Conservation (phyloP, 1,140 invertebrate genomes). For the Bradysia coprophila region DNA sequence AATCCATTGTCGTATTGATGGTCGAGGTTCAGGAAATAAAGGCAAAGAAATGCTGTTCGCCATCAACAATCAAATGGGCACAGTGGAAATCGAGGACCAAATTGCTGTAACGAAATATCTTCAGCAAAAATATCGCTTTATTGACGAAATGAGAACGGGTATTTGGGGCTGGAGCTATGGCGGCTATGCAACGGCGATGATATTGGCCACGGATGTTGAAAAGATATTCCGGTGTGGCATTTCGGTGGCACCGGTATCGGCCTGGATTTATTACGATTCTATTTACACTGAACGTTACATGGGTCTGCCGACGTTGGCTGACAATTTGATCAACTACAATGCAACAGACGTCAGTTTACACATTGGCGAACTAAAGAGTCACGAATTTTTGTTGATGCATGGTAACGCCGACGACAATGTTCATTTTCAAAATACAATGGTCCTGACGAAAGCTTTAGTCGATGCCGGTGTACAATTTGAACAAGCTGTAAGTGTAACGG, state of each 20-base stretch:
- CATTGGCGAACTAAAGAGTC: conserved; percentile 39
- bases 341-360: conserved; percentile 54
- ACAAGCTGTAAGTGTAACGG: conserved; percentile 50
- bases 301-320: conserved; percentile 53
- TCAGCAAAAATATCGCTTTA: no score
- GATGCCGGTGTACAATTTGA: conserved; percentile 71
- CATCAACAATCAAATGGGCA: conserved; percentile 67
- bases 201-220: conserved; percentile 49
- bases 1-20: conserved; percentile 78
- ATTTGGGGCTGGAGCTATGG: conserved; percentile 67
- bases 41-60: conserved; percentile 70
- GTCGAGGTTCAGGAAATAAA: conserved; percentile 70
- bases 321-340: conserved; percentile 61
- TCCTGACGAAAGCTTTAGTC: conserved; percentile 70
- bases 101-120: conserved; percentile 23
- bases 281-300: conserved; percentile 93
- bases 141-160: neutral
- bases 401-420: conserved; percentile 94
- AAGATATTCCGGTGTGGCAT: conserved; percentile 75
- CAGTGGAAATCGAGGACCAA: conserved; percentile 76
- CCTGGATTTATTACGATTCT: conserved; percentile 77
- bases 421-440: conserved; percentile 87
- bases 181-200: conserved; percentile 68
- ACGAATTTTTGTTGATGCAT: conserved; percentile 76
- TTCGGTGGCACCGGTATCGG: conserved; percentile 80